phyloP scores from a whole-genome alignment of 2,888 invertebrate genomes.

The Acrobeloides nanus region DNA sequence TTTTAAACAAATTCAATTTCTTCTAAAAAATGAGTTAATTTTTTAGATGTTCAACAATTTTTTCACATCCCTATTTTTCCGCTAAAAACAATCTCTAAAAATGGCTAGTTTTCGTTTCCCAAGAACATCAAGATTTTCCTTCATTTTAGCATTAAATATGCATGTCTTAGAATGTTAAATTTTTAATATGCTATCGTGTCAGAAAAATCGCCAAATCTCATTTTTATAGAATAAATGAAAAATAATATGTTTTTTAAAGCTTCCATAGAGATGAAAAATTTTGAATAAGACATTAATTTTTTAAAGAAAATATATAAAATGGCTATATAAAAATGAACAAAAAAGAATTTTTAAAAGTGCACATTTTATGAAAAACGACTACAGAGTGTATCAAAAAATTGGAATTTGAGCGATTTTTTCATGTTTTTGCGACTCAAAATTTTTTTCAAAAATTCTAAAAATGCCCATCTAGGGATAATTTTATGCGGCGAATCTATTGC shows the following conservation, averaged over 20 bases:
- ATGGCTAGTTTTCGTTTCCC: background rate
- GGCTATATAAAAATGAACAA: too few species aligned
- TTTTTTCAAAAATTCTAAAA: too few species aligned
- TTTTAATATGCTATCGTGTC: background rate
- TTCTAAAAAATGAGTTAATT: slow-evolving; percentile 1
- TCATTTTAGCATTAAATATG: background rate
- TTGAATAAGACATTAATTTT: too few species aligned
- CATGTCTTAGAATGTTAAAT: slow-evolving; percentile 1
- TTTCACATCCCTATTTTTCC: slow-evolving; percentile 1
- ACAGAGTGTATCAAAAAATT: too few species aligned
- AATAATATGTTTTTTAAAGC: background rate
- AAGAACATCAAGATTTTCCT: background rate
- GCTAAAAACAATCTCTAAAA: background rate
- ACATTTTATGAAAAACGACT: too few species aligned
- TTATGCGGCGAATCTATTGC: too few species aligned
- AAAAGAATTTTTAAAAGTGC: too few species aligned
- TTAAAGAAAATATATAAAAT: too few species aligned
- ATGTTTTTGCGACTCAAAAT: too few species aligned
- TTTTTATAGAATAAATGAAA: background rate
- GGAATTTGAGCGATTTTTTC: too few species aligned
- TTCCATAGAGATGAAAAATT: background rate
- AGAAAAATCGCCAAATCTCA: background rate
- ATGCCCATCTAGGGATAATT: too few species aligned
- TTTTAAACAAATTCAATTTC: slow-evolving; percentile 1
- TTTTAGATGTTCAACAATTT: background rate